Base-by-base conservation (phyloP, 2,888 invertebrate genomes). In the Epinotia bilunana region DNA sequence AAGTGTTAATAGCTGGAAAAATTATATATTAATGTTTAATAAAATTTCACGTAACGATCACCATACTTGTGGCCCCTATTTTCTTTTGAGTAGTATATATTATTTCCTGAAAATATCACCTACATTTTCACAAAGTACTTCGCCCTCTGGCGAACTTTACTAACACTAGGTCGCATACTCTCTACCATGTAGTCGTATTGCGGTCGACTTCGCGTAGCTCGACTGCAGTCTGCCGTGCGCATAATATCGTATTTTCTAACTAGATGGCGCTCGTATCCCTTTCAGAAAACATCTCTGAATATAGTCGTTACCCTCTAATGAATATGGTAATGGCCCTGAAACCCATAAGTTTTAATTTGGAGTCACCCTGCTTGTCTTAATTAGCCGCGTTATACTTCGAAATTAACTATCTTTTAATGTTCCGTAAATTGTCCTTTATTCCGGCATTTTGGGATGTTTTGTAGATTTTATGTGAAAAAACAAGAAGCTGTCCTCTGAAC, bases 311-410 rank as follows among this genome's bases (percentile, higher is more conserved):
- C 64, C 39, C 49, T 67, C 46, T 74, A 74, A 70, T 70, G 62
- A 64, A 60, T 33, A 60, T 64, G 58, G 11, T 74, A 64, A 70
- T 64, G 63, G 70, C 53, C 18, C 49, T 70, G 46, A 71, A 43
- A 33, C 60, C 64, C 33, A 64, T 74, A 71, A 55, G 39, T 60
- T 74, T 71, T 74, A 39, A 71, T 70, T 74, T 61, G 49, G 58
- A 70, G 60, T 65, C 63, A 64, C 58, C 70, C 65, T 64, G 53
- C 63, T 70, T 58, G 16, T 64, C 58, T 64, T 69, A 74, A 64
- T 74, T 69, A 74, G 70, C 58, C 53, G 74, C 20, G 53, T 28
- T 70, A 58, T 74, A 58, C 70, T 64, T 57, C 46, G 18, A 63
- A 69, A 69, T 58, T 49, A 64, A 74, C 58, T 46, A 64, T 62